Evolutionary conservation across 1,140 invertebrate species (phyloP), one percentile per base, ranked within the genome.

Genomic region (Mercenaria mercenaria): DNA sequence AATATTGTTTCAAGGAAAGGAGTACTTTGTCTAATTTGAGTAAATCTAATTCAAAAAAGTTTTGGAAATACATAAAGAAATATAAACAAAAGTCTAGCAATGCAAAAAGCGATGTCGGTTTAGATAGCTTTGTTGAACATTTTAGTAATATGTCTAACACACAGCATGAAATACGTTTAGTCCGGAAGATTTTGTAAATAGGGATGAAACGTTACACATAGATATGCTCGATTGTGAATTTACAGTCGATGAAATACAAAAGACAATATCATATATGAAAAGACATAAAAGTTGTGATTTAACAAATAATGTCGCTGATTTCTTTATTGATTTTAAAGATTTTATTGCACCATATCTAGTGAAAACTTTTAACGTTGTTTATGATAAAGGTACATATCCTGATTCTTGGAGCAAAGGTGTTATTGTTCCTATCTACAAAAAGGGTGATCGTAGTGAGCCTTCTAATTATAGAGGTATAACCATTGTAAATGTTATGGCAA

Each of bases 281-380:
- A 50, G 47, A 20, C 39, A 80, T 80, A 52, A 80, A 80, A 56
- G 41, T 20, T 29, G 41, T 52, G 26, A 50, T 34, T 52, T 52
- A 10, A 23, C 20, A 0, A 29, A 34, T n/a, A 80, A 80, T 80
- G 77, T 80, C 13, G 77, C 77, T 8, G 77, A 80, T 52, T 80
- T 80, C 32, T 80, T 52, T 76, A 80, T 80, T 52, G 47, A 56
- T 50, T 41, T 15, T 77, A 37, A 77, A 41, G 74, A 77, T 47
- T 77, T 77, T 77, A 77, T 77, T 13, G 26, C 43, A 15, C 77
- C 43, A 26, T 80, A 82, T 82, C 29, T 82, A 23, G 50, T 52
- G 32, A 34, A 61, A 34, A 34, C 32, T 37, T 82, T 82, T 59
- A 61, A 82, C 50, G 20, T 37, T n/a, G 50, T 79, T n/a, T 79